Evolutionary conservation across 2,888 invertebrate genomes (phyloP), one percentile per base, ranked within the genome.

Genomic region (Apamea epomidion): DNA sequence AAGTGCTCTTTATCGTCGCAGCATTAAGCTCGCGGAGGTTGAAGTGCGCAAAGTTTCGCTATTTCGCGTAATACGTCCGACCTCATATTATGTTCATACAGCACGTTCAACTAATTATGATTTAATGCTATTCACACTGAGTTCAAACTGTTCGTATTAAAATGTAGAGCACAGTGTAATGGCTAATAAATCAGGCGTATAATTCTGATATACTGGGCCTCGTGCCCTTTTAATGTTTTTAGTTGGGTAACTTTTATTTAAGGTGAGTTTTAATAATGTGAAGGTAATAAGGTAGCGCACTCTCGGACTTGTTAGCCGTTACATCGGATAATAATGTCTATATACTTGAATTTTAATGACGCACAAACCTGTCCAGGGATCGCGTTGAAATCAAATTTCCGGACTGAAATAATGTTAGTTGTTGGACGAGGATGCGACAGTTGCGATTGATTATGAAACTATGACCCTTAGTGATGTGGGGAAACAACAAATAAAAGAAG

Each of bases 181-280:
- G 93, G 94, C 89, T 90, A 92, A 93, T 94, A 94, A 93, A 94
- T 94, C 93, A 92, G 90, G 87, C 84, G 91, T 90, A 91, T 91
- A 92, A 93, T 89, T 89, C 91, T 93, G 93, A 94, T 94, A 91
- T 93, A 94, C 90, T 89, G 92, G 83, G 87, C 87, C 89, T 89
- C 91, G 92, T 91, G 93, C 90, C 91, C 90, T 91, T 92, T 91
- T 91, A 90, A 91, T 89, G 91, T 90, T 91, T 91, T 91, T 89
- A 89, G 91, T 90, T 89, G 83, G 87, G 71, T 74, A 90, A 91
- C 90, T 90, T 90, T 87, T 89, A 86, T 84, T 85, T 80, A 83
- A 85, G 83, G 78, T 84, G 72, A 54, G 42, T 81, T 84, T 74
- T 73, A 64, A 60, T 85, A 75, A 81, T 69, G 74, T 72, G 60